Conservation (phyloP, 2,113 vertebrate species). For the Puffinus mauretanicus region DNA sequence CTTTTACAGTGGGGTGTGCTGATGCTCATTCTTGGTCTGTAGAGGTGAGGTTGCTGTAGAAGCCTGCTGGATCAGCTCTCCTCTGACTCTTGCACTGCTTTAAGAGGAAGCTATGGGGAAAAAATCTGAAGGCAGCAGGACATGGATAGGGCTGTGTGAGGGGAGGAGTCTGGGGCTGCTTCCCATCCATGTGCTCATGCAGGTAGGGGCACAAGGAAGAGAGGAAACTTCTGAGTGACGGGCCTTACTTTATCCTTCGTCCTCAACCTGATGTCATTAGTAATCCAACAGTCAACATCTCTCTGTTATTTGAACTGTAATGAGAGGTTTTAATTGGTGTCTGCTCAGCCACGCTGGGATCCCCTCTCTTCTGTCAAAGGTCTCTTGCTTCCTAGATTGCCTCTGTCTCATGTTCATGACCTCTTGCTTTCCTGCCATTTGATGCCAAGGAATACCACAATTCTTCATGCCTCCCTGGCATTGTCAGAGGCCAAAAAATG, state of each 20-base stretch:
- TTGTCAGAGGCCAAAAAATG: background rate
- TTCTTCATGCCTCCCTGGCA: background rate
- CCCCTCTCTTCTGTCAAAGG: background rate
- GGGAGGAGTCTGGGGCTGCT: background rate
- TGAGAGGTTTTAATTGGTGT: background rate
- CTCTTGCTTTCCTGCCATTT: background rate
- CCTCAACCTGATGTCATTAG: background rate
- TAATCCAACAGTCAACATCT: background rate
- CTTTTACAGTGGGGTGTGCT: background rate
- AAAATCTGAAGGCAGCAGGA: background rate
- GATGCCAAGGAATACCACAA: background rate
- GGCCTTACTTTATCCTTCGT: background rate
- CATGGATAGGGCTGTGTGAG: background rate
- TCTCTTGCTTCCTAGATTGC: background rate
- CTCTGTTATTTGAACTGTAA: background rate
- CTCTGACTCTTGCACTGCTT: background rate
- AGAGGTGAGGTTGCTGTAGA: background rate
- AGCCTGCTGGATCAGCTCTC: background rate
- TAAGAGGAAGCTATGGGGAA: background rate
- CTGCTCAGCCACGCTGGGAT: background rate
- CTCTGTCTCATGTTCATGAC: background rate
- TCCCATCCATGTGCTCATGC: background rate
- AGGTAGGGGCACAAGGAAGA: background rate
- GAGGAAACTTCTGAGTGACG: background rate
- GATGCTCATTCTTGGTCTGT: background rate